Evolutionary conservation across 2,113 vertebrate species (phyloP).

Genomic region (Podarcis raffonei): DNA sequence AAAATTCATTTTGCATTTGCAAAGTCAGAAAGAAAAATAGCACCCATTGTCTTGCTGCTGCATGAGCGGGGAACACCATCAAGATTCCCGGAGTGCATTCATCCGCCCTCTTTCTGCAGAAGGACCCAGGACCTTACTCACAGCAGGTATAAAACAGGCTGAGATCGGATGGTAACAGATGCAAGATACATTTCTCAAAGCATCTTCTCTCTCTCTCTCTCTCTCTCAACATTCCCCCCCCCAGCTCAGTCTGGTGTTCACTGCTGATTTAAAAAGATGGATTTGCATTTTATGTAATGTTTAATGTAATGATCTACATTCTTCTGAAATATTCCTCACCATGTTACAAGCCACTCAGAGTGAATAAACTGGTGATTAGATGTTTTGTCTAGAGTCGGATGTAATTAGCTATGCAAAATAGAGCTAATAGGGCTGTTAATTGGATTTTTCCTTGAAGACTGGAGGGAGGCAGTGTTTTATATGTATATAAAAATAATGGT

Average conservation of each 20-base stretch:
- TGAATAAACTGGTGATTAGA: conserved; percentile 61
- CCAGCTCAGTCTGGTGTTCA: conserved; percentile 6
- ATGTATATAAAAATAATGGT: not conserved
- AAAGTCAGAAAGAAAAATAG: not conserved
- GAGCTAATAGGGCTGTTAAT: conserved; percentile 45
- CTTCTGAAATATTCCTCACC: conserved; percentile 40
- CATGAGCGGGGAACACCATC: not conserved
- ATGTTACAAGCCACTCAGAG: conserved; percentile 44
- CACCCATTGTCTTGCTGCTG: not conserved
- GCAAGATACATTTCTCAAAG: not conserved
- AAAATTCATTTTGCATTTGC: conserved; percentile 1
- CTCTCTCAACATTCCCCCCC: not conserved
- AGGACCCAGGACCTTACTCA: not conserved
- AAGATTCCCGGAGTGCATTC: not conserved
- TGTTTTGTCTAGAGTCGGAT: conserved; percentile 42
- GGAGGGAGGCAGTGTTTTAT: conserved; percentile 20
- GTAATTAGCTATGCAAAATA: conserved; percentile 56
- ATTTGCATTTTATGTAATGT: not conserved
- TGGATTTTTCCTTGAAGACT: conserved; percentile 38
- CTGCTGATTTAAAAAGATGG: conserved; percentile 35
- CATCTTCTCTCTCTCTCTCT: not conserved
- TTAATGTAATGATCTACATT: conserved; percentile 51
- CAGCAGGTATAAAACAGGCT: not conserved
- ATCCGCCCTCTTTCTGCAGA: not conserved
- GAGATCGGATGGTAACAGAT: not conserved